Base-by-base conservation (phyloP, 1,140 invertebrate genomes). In the Lineus longissimus region DNA sequence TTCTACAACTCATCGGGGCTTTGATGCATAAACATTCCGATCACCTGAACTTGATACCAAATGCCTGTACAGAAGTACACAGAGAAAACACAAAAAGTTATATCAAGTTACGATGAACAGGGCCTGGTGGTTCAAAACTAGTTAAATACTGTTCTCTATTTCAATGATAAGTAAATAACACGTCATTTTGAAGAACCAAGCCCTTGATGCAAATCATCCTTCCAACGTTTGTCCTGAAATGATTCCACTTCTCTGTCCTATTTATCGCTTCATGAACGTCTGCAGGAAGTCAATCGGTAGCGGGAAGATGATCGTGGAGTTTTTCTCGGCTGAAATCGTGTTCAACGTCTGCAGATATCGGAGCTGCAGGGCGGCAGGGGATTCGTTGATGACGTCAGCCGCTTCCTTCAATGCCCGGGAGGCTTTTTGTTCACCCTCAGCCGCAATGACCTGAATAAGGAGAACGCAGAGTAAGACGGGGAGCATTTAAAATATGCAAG, bases 301-400 rank as follows among this genome's bases (percentile, higher is more conserved):
- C 25, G 95, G 95, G 82, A 98, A 98, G 62, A 98, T 91, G 74
- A 98, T 97, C 9, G 95, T 98, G 2, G 95, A 97, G 81, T 97
- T 97, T 84, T 97, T 97, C 85, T 98, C 95, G 1, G 94, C 93
- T 47, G 94, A 94, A 79, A 98, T 96, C 11, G 91, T 91, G 81
- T 92, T 97, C 60, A 98, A 83, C 0, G 76, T 80, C 63, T 80
- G 78, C 43, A 80, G 71, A 61, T 78, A 77, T 9, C 76, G 64
- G 27, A 93, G 86, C 83, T 95, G 93, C 47, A 95, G 80, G 1
- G 93, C 93, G 7, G 90, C 90, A n/a, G 92, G 92, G 64, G 74
- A 75, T 73, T 97, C 40, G 88, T 88, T 71, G 93, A 95, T 92
- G 27, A 95, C 89, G 76, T 95, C 92, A 2, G 92, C 91, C 22